Conservation (phyloP, 2,797 vertebrate species). For the Chromobotia macracanthus region DNA sequence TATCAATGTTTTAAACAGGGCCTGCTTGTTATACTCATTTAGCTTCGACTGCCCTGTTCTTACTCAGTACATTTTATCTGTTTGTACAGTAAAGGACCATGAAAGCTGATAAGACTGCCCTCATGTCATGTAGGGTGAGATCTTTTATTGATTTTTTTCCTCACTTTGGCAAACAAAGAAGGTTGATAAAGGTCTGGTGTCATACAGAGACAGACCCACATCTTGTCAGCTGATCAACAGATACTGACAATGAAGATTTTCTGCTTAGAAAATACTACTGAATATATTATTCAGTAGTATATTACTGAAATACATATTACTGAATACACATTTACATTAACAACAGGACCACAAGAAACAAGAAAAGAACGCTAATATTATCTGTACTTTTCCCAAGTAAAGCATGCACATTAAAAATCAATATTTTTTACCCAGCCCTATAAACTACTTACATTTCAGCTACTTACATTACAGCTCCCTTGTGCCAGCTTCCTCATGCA, state of each 20-base stretch:
- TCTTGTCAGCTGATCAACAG: constrained; percentile 45
- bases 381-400: no score
- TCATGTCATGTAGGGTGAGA: constrained; percentile 44
- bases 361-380: no score
- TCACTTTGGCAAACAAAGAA: constrained; percentile 44
- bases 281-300: no score
- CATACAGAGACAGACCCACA: constrained; percentile 44
- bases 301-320: no score
- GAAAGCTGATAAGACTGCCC: constrained; percentile 48
- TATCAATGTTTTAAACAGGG: background rate
- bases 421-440: no score
- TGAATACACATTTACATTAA: no score
- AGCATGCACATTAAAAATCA: no score
- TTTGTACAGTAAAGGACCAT: constrained; percentile 53
- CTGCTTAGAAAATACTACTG: background rate
- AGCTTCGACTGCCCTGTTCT: constrained; percentile 1
- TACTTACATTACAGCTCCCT: no score
- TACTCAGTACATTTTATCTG: constrained; percentile 34
- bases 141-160: constrained; percentile 53
- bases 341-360: no score
- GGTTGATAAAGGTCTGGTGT: constrained; percentile 47
- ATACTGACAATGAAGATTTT: constrained; percentile 28
- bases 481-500: no score
- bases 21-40: background rate
- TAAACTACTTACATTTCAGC: no score